Evolutionary conservation across 1,140 invertebrate species (phyloP).

Genomic region (Aphelinus certus): DNA sequence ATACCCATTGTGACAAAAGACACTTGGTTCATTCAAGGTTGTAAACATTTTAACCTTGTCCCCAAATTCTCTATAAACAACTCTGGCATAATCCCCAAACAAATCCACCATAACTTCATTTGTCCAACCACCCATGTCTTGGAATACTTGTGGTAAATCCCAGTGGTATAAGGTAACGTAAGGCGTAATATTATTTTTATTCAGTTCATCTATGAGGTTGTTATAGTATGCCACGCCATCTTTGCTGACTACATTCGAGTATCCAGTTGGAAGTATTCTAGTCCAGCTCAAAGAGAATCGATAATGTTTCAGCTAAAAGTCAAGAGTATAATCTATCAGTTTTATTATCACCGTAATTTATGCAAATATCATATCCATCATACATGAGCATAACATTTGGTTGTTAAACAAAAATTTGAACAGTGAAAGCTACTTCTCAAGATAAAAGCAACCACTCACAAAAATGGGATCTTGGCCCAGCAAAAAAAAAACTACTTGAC

Average conservation of each 20-base stretch:
- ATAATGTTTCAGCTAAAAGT: conserved; percentile 61
- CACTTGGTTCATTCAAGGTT: conserved; percentile 64
- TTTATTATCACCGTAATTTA: no score
- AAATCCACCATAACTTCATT: conserved; percentile 70
- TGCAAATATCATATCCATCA: not conserved
- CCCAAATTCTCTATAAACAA: conserved; percentile 64
- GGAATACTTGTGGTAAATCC: conserved; percentile 65
- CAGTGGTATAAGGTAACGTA: conserved; percentile 68
- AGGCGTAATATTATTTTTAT: conserved; percentile 65
- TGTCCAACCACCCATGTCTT: conserved; percentile 72
- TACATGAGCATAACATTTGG: no score
- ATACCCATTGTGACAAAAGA: conserved; percentile 60
- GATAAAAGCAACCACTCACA: not conserved
- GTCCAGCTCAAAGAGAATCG: conserved; percentile 73
- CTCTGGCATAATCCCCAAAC: conserved; percentile 66
- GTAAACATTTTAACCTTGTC: conserved; percentile 59
- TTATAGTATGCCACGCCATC: conserved; percentile 70
- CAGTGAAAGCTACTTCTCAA: not conserved
- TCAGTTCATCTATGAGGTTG: conserved; percentile 66
- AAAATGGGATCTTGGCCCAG: not conserved
- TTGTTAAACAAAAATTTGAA: not conserved
- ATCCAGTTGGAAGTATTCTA: conserved; percentile 70
- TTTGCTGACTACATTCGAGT: conserved; percentile 64
- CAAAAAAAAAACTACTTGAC: not conserved
- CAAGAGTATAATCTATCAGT: not conserved